These are phyloP conservation scores for Herpetotheres cachinnans DNA, from an alignment of 2,113 vertebrate species.

Conservation along the genomic window DNA sequence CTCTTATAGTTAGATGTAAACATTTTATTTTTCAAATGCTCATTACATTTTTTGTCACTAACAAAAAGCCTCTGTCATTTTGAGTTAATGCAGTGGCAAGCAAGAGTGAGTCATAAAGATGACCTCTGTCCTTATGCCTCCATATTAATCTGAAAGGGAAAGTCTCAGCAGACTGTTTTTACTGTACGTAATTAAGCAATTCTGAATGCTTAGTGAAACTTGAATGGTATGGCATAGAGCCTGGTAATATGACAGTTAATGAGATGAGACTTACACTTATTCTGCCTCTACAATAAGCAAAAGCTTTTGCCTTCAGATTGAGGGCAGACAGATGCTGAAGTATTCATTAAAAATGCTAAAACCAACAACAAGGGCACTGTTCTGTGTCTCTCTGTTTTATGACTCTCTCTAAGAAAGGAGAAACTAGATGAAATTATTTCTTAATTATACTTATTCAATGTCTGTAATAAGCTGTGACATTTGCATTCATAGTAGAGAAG, in stretches of 20 bases:
- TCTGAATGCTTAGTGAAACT: constrained; percentile 70
- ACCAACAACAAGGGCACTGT: neutral
- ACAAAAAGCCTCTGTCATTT: constrained; percentile 60
- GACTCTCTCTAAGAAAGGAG: constrained; percentile 13
- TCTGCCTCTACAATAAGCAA: constrained; percentile 64
- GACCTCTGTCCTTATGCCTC: constrained; percentile 59
- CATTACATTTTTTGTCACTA: constrained; percentile 20
- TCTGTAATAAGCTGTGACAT: constrained; percentile 28
- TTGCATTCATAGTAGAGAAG: neutral
- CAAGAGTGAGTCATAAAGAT: constrained; percentile 32
- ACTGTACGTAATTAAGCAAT: constrained; percentile 76
- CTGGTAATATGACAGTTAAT: constrained; percentile 74
- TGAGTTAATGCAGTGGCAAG: constrained; percentile 19
- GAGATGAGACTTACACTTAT: constrained; percentile 69
- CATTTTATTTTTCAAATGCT: constrained; percentile 49
- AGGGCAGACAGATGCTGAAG: constrained; percentile 34
- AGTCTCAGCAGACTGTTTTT: constrained; percentile 69
- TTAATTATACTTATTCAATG: constrained; percentile 50
- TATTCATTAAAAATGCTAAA: constrained; percentile 47
- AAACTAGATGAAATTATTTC: constrained; percentile 41
- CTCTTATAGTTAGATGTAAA: constrained; percentile 38
- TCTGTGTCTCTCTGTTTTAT: constrained; percentile 31
- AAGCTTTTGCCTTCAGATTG: constrained; percentile 60
- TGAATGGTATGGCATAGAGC: constrained; percentile 66
- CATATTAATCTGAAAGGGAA: constrained; percentile 59